Percentiles rank a stretch among this genome's conserved stretches.
These are phyloP conservation scores for Chitala chitala DNA, from an alignment of 2,113 vertebrate species.

Conservation along the genomic window DNA sequence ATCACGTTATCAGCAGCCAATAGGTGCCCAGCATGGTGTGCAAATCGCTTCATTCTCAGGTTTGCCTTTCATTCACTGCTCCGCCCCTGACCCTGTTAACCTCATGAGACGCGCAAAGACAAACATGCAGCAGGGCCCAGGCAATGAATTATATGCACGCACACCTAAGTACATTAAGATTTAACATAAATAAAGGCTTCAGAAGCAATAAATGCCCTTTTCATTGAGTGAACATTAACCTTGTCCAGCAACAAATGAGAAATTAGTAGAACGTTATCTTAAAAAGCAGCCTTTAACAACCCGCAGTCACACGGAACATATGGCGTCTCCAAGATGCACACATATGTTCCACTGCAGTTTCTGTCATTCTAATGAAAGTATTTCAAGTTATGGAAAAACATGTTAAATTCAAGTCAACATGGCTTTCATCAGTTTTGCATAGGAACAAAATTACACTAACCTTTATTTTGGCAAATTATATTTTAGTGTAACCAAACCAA, in stretches of 20 bases:
- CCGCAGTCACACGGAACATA: neutral
- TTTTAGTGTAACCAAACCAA: too few species aligned
- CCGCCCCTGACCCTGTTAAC: slow-evolving; percentile 56
- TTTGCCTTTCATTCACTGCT: slow-evolving; percentile 64
- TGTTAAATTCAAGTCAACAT: too few species aligned
- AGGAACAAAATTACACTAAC: too few species aligned
- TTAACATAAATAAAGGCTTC: slow-evolving; percentile 51
- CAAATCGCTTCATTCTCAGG: slow-evolving; percentile 61
- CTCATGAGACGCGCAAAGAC: slow-evolving; percentile 44
- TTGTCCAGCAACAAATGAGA: slow-evolving; percentile 33
- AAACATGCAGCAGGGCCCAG: slow-evolving; percentile 39
- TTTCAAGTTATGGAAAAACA: too few species aligned
- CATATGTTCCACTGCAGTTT: too few species aligned
- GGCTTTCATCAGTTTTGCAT: too few species aligned
- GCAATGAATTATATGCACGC: slow-evolving; percentile 46
- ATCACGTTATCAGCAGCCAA: slow-evolving; percentile 73
- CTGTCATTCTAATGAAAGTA: too few species aligned
- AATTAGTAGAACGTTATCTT: slow-evolving; percentile 5
- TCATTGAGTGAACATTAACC: slow-evolving; percentile 49
- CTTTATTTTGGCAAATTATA: too few species aligned
- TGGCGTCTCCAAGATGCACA: too few species aligned
- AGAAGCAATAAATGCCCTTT: slow-evolving; percentile 23
- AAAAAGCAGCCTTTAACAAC: too few species aligned
- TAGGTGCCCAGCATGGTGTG: slow-evolving; percentile 56
- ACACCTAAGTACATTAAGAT: slow-evolving; percentile 46